A percentile compares a stretch with the other conserved stretches of the same genome.
Conservation (phyloP, 92 coral and sea anemone genomes). For the Hydrozoanthus gracilis region DNA sequence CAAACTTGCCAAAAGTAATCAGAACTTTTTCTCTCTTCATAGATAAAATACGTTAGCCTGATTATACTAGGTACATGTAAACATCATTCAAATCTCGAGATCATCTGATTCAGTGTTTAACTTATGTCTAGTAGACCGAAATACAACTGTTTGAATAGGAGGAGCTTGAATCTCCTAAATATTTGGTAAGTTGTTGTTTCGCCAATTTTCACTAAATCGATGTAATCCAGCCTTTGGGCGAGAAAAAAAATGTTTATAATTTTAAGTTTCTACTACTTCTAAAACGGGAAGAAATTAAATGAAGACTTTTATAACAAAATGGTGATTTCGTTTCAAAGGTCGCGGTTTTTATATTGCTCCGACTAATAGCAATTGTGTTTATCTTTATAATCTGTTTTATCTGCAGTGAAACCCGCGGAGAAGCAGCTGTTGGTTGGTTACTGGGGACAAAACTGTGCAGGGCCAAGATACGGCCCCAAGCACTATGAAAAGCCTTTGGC, state of each 20-base stretch:
- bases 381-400: not conserved
- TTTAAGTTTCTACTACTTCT: too few relatives aligned
- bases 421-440: conserved; percentile 78
- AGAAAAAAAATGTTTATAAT: not conserved
- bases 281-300: too few relatives aligned
- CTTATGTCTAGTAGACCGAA: too few relatives aligned
- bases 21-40: too few relatives aligned
- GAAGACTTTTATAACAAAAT: not conserved
- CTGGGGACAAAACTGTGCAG: conserved; percentile 91
- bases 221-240: not conserved
- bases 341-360: not conserved
- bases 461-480: conserved; percentile 55
- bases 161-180: too few relatives aligned
- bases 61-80: too few relatives aligned
- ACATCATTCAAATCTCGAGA: too few relatives aligned
- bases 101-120: too few relatives aligned
- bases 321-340: not conserved
- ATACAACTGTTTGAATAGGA: too few relatives aligned
- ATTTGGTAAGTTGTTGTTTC: too few relatives aligned
- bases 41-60: too few relatives aligned
- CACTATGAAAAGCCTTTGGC: conserved; percentile 73
- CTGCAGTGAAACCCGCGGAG: conserved; percentile 7
- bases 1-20: too few relatives aligned
- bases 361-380: not conserved
- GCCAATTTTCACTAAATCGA: not conserved